Conservation (phyloP, 2,888 invertebrate genomes). For the Dolichomitus sp. region DNA sequence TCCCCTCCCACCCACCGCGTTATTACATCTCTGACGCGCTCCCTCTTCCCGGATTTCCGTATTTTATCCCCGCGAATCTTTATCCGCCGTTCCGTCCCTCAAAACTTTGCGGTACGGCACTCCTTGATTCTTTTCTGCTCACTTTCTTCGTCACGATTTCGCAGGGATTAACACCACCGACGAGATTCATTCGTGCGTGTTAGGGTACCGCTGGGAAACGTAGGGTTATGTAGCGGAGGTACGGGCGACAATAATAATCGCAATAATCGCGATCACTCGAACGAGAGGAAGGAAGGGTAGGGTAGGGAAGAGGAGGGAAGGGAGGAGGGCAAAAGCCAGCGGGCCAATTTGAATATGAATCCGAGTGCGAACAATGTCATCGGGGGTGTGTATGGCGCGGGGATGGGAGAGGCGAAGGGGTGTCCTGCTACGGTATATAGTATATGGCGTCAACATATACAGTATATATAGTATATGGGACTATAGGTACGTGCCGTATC, state of each 20-base stretch:
- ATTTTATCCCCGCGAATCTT: conserved; percentile 29
- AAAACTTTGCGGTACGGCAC: conserved; percentile 57
- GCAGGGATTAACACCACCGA: conserved; percentile 27
- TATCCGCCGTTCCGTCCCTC: conserved; percentile 53
- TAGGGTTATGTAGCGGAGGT: conserved; percentile 15
- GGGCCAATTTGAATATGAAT: conserved; percentile 85
- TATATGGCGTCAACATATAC: conserved; percentile 3
- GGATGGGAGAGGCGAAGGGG: conserved; percentile 21
- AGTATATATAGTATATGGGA: conserved; percentile 1
- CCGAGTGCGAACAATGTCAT: conserved; percentile 86
- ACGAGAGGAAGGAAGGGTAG: conserved; percentile 68
- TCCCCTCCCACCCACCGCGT: conserved; percentile 38
- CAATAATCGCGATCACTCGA: conserved; percentile 83
- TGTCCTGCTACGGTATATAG: conserved; percentile 10
- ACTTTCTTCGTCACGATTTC: conserved; percentile 1
- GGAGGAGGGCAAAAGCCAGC: conserved; percentile 47
- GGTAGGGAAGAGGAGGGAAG: conserved; percentile 22
- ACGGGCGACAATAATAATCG: conserved; percentile 82
- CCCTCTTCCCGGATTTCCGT: conserved; percentile 40
- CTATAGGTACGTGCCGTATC: conserved; percentile 83
- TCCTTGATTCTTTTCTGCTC: conserved; percentile 31
- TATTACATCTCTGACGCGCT: conserved; percentile 57
- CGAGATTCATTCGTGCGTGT: conserved; percentile 18
- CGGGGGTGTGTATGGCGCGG: conserved; percentile 69
- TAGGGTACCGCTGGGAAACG: background rate